Conservation (phyloP, 2,113 vertebrate species). For the Lota lota region DNA sequence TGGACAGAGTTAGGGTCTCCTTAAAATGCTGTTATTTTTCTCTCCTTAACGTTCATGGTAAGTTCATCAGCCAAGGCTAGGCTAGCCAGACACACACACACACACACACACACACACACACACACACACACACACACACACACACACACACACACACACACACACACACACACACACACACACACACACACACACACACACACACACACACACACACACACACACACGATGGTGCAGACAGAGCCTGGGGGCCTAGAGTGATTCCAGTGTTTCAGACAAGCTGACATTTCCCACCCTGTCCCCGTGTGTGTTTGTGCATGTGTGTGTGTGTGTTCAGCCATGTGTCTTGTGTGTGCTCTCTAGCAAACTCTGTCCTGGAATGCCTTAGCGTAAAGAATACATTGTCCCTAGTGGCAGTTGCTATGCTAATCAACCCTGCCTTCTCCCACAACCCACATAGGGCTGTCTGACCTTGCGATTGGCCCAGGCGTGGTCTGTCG, state of each 20-base stretch:
- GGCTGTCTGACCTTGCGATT: not conserved
- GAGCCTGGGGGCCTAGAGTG: constrained; percentile 41
- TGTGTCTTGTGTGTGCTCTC: no score
- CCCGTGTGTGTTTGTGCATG: constrained; percentile 4
- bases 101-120: no score
- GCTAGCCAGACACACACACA: no score
- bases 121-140: no score
- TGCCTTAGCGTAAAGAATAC: constrained; percentile 44
- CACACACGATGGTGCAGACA: constrained; percentile 12
- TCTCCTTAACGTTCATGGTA: no score
- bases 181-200: constrained; percentile 28
- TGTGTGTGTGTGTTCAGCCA: not conserved
- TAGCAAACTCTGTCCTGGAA: constrained; percentile 16
- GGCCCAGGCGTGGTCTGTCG: constrained; percentile 4
- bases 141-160: no score
- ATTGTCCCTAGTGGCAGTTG: constrained; percentile 48
- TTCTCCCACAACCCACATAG: constrained; percentile 35
- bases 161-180: no score
- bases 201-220: constrained; percentile 13
- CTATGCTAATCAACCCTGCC: constrained; percentile 46
- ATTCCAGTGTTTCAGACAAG: constrained; percentile 61
- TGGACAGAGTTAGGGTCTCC: no score
- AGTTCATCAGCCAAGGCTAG: constrained; percentile 3
- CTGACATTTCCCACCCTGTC: constrained; percentile 57
- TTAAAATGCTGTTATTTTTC: no score